These are phyloP conservation scores for Enteromius trimaculatus DNA, from an alignment of 2,797 vertebrate species.

Conservation along the genomic window DNA sequence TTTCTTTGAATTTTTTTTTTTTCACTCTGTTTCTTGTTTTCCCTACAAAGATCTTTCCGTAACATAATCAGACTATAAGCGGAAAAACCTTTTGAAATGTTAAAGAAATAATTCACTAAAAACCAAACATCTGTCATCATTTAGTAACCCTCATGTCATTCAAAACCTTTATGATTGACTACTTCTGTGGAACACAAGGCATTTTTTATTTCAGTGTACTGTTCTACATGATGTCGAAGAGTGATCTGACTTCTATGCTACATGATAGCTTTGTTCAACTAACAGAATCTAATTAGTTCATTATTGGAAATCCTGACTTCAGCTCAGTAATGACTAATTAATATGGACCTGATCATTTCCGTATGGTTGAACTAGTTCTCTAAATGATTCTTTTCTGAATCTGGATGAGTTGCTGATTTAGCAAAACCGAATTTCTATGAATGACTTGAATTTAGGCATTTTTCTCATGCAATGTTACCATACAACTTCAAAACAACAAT, in stretches of 20 bases:
- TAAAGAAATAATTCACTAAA: neutral
- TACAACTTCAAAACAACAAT: neutral
- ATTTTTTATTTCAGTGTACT: neutral
- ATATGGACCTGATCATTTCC: neutral
- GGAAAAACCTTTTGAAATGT: neutral
- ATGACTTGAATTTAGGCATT: neutral
- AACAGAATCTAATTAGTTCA: neutral
- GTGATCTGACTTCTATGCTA: neutral
- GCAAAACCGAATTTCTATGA: neutral
- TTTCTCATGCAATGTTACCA: neutral
- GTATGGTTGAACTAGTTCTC: neutral
- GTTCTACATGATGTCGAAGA: neutral
- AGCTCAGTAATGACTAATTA: neutral
- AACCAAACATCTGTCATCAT: neutral
- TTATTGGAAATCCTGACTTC: neutral
- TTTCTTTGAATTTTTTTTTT: neutral
- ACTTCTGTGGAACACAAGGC: neutral
- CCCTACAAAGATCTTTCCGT: neutral
- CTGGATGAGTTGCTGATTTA: neutral
- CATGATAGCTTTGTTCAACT: neutral
- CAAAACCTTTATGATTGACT: neutral
- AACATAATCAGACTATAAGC: conserved; percentile 15
- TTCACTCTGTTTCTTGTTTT: conserved; percentile 34
- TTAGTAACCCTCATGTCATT: neutral
- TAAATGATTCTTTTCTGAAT: neutral